These are phyloP conservation scores for Ferrisia virgata DNA, from an alignment of 2,888 invertebrate genomes.

Conservation along the genomic window DNA sequence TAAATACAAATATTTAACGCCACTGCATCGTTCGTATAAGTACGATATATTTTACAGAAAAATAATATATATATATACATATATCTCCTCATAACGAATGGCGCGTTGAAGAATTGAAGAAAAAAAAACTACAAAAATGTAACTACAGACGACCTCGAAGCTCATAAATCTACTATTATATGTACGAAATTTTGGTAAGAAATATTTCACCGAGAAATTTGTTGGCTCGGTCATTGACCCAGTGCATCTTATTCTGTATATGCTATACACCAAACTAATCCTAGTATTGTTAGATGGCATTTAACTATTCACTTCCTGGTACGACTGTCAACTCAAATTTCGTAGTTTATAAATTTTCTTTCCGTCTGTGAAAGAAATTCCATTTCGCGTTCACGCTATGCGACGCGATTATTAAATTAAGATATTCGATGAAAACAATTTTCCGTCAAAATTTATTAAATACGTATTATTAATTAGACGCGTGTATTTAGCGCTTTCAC, in stretches of 20 bases:
- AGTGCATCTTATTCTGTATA: neutral
- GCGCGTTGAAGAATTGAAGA: neutral
- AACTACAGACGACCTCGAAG: constrained; percentile 9
- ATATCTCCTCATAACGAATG: no score
- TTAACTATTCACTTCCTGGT: constrained; percentile 35
- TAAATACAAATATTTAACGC: neutral
- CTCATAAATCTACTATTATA: constrained; percentile 6
- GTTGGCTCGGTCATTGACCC: constrained; percentile 10
- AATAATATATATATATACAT: no score
- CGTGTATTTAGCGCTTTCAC: neutral
- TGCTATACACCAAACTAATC: constrained; percentile 16
- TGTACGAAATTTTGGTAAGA: neutral
- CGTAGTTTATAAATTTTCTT: constrained; percentile 36
- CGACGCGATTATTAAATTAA: neutral
- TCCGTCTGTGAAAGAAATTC: constrained; percentile 19
- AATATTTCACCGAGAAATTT: constrained; percentile 24
- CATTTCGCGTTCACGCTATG: neutral
- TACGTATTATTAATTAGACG: neutral
- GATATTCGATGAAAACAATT: constrained; percentile 12
- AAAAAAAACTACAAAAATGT: neutral
- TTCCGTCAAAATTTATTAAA: neutral
- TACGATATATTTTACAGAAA: neutral
- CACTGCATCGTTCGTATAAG: neutral
- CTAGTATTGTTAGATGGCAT: constrained; percentile 23
- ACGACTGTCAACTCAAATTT: constrained; percentile 34